Base-by-base conservation (phyloP, 2,797 vertebrate species). In the Megalops cyprinoides region DNA sequence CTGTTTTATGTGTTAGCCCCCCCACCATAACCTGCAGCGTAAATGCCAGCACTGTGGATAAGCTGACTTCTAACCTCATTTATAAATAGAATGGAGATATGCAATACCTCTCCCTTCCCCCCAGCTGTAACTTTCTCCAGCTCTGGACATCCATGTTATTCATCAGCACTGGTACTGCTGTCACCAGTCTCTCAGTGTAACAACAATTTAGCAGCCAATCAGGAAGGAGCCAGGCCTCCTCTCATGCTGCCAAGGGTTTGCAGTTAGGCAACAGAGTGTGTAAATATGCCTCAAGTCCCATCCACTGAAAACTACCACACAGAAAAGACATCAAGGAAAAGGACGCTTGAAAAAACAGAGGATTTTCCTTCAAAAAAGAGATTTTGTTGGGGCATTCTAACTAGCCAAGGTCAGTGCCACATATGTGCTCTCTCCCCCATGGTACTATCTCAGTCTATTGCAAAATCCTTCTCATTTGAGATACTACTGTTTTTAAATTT, bases 41-140 rank as follows among this genome's bases (percentile, higher is more conserved):
- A 94, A 91, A 93, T 89, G 62, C 84, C 87, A 85, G 82, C 84
- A 89, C 89, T 86, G 82, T 82, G 84, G 90, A 86, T 93, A 94
- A 90, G 87, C 89, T 88, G 91, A 91, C 92, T 92, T 90, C 90
- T 89, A 90, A 92, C 69, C 67, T 87, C 86, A 87, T 94, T 93
- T 97, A 97, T 96, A 97, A 96, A 97, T 98, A 98, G 97, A 95
- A 96, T 93, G 89, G 82, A 92, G 93, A 92, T 82, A 91, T 91
- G 92, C 91, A 88, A 90, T 83, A 76, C 87, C 89, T 89, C 91
- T 90, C 91, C 91, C 78, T 80, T 91, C 91, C 91, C 92, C 88
- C 93, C 93, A 88, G 84, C 53, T 76, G 88, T 89, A 92, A 18
- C 76, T 85, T 90, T 90, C 88, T 88, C 85, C 91, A 91, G 87